Evolutionary conservation across 2,113 vertebrate species (phyloP), one percentile per base, ranked within the genome.

Genomic region (Carassius carassius): DNA sequence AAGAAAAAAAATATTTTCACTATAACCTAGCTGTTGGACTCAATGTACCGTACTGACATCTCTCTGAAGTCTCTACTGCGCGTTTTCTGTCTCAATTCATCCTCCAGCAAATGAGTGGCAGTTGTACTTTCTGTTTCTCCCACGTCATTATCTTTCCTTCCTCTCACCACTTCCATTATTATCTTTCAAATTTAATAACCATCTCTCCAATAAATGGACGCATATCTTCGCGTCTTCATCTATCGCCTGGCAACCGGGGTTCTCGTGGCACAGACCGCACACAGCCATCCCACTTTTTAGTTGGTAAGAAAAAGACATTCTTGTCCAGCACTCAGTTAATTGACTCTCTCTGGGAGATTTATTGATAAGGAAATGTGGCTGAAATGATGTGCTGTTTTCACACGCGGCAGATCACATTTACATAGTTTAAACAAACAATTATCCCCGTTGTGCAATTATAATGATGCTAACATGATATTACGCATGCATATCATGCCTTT

Each of bases 291-390:
- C 84, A 60, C 82, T 78, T 85, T 87, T 84, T 62, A 79, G 81
- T 84, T 81, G 37, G 47, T 41, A n/a, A 83, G 72, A 83, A 90
- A 91, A 70, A 67, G 60, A 74, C 77, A 17, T 51, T 82, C 62
- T 41, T 82, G 78, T 85, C 76, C 84, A 87, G 82, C 78, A 74
- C 88, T 72, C 84, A 86, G 85, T 91, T 88, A 91, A 88, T 87
- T 54, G 47, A 73, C 86, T 44, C 89, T 83, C 86, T 44, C 89
- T 83, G 49, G 63, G 69, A 16, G 88, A 86, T 87, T 87, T 89
- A 86, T 86, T 89, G 60, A 84, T 75, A 76, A 84, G 81, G 60
- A 91, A 88, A 89, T 87, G 82, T 41, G 60, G 44, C 72, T 86
- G 63, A 86, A 90, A 73, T 54, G 73, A 62, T 41, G 80, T 0